Percentiles rank a stretch among this genome's conserved stretches.
Evolutionary conservation across 2,113 vertebrate species (phyloP).

Genomic region (Colius striatus): DNA sequence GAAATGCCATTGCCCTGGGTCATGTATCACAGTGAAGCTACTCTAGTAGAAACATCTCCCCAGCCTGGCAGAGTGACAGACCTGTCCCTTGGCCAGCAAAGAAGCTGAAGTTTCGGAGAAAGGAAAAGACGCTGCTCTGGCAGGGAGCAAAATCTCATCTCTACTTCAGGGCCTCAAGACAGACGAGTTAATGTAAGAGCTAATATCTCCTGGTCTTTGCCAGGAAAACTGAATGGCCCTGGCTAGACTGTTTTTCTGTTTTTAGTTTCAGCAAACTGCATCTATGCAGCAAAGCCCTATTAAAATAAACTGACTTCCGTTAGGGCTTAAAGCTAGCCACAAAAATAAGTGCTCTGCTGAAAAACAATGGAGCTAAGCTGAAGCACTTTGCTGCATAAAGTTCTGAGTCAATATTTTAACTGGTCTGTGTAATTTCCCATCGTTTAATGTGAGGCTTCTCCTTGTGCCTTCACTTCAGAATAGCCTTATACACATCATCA

Average conservation of each 20-base stretch:
- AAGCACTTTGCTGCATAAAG: neutral
- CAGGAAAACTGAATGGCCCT: neutral
- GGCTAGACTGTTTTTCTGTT: neutral
- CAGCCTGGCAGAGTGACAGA: neutral
- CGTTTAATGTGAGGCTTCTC: neutral
- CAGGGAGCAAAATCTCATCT: neutral
- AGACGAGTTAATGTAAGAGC: neutral
- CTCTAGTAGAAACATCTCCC: neutral
- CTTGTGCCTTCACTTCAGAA: neutral
- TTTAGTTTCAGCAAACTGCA: neutral
- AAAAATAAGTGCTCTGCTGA: neutral
- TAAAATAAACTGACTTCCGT: neutral
- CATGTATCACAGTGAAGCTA: neutral
- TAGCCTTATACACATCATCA: neutral
- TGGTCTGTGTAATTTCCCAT: neutral
- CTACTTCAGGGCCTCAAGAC: neutral
- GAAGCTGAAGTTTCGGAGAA: accelerated
- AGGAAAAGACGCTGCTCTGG: neutral
- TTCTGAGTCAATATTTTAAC: neutral
- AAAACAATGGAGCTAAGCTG: neutral
- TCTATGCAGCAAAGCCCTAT: neutral
- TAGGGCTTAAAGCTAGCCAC: neutral
- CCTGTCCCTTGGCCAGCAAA: neutral
- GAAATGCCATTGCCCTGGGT: neutral
- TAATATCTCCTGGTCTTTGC: neutral